Percentiles rank a stretch among this genome's conserved stretches.
These are phyloP conservation scores for Drosophila nigrodunni DNA, from an alignment of 1,140 invertebrate genomes.

Conservation along the genomic window DNA sequence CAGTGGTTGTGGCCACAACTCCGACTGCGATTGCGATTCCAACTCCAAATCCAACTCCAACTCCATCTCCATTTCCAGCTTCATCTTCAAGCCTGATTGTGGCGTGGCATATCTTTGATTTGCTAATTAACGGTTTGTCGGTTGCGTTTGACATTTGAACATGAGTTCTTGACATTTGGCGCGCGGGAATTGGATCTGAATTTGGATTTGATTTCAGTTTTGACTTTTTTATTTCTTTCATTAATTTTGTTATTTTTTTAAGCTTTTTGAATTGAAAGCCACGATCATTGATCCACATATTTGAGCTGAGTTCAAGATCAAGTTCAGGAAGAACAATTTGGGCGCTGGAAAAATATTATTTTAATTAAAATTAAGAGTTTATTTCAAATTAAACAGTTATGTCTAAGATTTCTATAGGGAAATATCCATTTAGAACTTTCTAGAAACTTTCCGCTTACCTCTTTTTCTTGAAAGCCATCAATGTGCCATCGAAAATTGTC, in stretches of 20 bases:
- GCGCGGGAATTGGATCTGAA: constrained; percentile 39
- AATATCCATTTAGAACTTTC: too few relatives aligned
- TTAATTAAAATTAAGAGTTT: too few relatives aligned
- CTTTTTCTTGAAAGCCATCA: neutral
- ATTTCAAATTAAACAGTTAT: too few relatives aligned
- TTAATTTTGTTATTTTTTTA: neutral
- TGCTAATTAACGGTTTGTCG: constrained; percentile 83
- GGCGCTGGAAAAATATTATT: too few relatives aligned
- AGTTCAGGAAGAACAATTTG: too few relatives aligned
- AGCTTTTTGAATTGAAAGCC: neutral
- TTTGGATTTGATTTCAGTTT: constrained; percentile 6
- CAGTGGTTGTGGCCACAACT: constrained; percentile 51
- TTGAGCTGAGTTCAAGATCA: neutral
- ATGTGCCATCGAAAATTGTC: neutral
- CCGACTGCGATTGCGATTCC: constrained; percentile 7
- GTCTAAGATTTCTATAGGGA: too few relatives aligned
- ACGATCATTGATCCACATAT: constrained; percentile 17
- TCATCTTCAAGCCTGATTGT: constrained; percentile 29
- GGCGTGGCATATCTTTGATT: constrained; percentile 81
- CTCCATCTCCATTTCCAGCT: constrained; percentile 13
- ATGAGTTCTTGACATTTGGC: constrained; percentile 79
- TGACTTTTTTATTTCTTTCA: neutral
- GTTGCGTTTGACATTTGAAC: constrained; percentile 81
- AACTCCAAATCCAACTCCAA: constrained; percentile 4
- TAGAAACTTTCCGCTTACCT: neutral